Evolutionary conservation across 2,888 invertebrate genomes (phyloP), one percentile per base, ranked within the genome.

Genomic region (Eupelmus urozonus): DNA sequence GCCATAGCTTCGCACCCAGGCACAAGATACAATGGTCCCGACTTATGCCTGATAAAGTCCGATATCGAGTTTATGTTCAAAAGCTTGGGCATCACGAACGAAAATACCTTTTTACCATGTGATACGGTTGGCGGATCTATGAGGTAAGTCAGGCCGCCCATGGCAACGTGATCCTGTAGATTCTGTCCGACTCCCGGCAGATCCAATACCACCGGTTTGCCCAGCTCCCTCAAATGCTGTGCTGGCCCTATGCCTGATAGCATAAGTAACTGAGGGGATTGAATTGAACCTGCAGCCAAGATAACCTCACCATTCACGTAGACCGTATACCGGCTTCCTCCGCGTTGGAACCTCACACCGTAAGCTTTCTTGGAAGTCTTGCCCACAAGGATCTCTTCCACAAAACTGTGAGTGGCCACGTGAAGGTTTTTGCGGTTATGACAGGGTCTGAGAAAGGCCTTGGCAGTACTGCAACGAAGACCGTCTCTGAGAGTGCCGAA

Each of bases 221-320:
- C 92, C 27, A 93, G 84, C 59, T 93, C 91, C 67, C 91, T 88
- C 2, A 96, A 90, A 85, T 95, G 93, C 9, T 92, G 89, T 3
- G 90, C 90, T 0, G 95, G 94, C 2, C 96, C 96, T 13, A 97
- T 92, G 0, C 97, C 97, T 0, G 96, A 96, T 55, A 97, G 87
- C 96, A 97, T 95, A 42, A 98, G 91, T 20, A 97, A 85, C 86
- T 97, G 97, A 0, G 97, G 96, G 1, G 96, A 94, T 85, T 95
- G 95, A 81, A 97, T 92, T 0, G 96, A 90, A 0, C 97, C 98
- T 0, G 96, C 96, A 20, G 96, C 94, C 51, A 98, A 88, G 80
- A 98, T 95, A 0, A 98, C 93, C 90, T 97, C 97, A 9, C 91
- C 91, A 34, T 81, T 84, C 0, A 95, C 95, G 80, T 90, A 91